These are phyloP conservation scores for Frieseomelitta varia DNA, from an alignment of 1,140 invertebrate genomes.

Conservation along the genomic window DNA sequence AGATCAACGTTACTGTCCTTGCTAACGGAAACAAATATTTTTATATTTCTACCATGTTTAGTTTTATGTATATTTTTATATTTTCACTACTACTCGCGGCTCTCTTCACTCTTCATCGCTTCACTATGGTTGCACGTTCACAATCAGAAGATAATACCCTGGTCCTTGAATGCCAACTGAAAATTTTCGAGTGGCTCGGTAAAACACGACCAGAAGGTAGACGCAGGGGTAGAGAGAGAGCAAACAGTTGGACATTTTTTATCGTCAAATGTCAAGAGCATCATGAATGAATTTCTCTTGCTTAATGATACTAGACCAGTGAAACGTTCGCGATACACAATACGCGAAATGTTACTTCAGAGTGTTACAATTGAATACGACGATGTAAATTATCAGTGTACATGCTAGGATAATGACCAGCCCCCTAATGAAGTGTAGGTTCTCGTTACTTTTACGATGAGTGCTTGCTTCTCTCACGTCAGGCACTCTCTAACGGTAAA, in stretches of 20 bases:
- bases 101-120: no score
- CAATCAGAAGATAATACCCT: background rate
- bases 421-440: conserved; percentile 13
- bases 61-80: no score
- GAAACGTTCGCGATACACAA: background rate
- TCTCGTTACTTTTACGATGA: conserved; percentile 24
- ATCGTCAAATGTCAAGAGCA: conserved; percentile 5
- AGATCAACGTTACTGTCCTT: no score
- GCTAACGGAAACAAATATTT: no score
- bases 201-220: background rate
- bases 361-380: conserved; percentile 21
- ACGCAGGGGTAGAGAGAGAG: background rate
- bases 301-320: background rate
- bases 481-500: conserved; percentile 31
- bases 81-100: no score
- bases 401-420: conserved; percentile 26
- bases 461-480: background rate
- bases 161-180: background rate
- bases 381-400: conserved; percentile 29
- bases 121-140: no score
- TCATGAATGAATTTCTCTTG: conserved; percentile 2
- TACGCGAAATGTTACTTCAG: background rate
- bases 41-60: no score
- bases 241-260: background rate
- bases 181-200: background rate